phyloP scores from a whole-genome alignment of 1,140 invertebrate genomes.

The Apocrypta bakeri region DNA sequence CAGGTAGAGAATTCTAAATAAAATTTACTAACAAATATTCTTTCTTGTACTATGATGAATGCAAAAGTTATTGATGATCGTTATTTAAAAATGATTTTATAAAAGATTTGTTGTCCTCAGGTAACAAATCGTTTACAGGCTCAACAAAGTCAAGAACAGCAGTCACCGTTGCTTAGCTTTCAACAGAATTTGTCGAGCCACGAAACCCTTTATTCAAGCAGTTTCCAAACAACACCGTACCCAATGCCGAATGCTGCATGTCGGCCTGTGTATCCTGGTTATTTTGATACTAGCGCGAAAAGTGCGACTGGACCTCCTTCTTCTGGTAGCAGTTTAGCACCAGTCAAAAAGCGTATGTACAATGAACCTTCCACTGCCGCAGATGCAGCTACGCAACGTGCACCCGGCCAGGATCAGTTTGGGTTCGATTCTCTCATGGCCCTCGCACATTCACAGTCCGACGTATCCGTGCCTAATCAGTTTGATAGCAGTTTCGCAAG shows the following conservation, averaged over 20 bases:
- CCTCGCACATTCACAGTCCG: constrained; percentile 61
- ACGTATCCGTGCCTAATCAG: constrained; percentile 58
- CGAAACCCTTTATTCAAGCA: constrained; percentile 65
- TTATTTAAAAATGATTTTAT: too few relatives aligned
- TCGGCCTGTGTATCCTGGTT: constrained; percentile 68
- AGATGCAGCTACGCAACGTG: constrained; percentile 51
- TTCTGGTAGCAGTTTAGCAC: constrained; percentile 58
- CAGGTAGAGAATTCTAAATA: too few relatives aligned
- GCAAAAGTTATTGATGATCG: not conserved
- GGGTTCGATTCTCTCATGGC: constrained; percentile 68
- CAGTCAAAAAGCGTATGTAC: constrained; percentile 70
- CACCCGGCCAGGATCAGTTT: constrained; percentile 61
- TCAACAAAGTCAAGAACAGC: constrained; percentile 47
- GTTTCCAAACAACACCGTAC: constrained; percentile 68
- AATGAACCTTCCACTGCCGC: constrained; percentile 59
- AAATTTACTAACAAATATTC: not conserved
- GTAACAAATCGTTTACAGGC: constrained; percentile 14
- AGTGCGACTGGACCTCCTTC: constrained; percentile 38
- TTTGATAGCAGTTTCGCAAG: constrained; percentile 66
- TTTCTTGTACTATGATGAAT: too few relatives aligned
- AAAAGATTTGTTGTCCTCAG: not conserved
- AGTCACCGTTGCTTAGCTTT: constrained; percentile 61
- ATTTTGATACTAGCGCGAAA: constrained; percentile 66
- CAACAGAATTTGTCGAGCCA: constrained; percentile 65
- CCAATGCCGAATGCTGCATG: constrained; percentile 63